phyloP scores from a whole-genome alignment of 2,888 invertebrate species.

The Bedellia somnulentella region DNA sequence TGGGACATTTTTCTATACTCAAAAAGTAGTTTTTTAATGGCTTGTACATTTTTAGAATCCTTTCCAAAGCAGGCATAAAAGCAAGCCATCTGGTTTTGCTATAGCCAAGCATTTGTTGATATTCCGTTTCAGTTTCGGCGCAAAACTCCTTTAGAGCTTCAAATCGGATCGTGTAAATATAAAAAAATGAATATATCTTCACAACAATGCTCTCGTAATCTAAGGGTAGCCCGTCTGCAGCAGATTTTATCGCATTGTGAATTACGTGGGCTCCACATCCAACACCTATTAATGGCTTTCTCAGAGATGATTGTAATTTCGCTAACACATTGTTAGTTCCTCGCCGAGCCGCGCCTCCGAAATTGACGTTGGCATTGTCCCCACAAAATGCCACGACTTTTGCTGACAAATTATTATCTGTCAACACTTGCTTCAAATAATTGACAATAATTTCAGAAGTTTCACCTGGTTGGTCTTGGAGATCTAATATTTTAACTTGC shows the following conservation, averaged over 20 bases:
- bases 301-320: constrained; percentile 11
- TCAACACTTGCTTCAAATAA: neutral
- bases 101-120: constrained; percentile 4
- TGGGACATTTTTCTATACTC: constrained; percentile 17
- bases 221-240: constrained; percentile 13
- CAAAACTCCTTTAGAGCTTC: constrained; percentile 14
- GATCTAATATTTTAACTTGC: constrained; percentile 13
- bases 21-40: constrained; percentile 19
- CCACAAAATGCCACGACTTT: constrained; percentile 16
- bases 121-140: constrained; percentile 10
- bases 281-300: constrained; percentile 12
- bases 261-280: constrained; percentile 15
- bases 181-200: too few relatives aligned
- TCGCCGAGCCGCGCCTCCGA: constrained; percentile 12
- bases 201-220: constrained; percentile 13
- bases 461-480: constrained; percentile 14
- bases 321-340: constrained; percentile 12
- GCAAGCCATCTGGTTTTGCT: constrained; percentile 8
- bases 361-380: constrained; percentile 14
- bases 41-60: constrained; percentile 18
- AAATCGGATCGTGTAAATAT: constrained; percentile 13
- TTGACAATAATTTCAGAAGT: constrained; percentile 2
- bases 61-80: constrained; percentile 9
- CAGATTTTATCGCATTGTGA: constrained; percentile 15
- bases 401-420: constrained; percentile 7